Evolutionary conservation across 2,113 vertebrate species (phyloP).

Genomic region (Nesospiza acunhae): DNA sequence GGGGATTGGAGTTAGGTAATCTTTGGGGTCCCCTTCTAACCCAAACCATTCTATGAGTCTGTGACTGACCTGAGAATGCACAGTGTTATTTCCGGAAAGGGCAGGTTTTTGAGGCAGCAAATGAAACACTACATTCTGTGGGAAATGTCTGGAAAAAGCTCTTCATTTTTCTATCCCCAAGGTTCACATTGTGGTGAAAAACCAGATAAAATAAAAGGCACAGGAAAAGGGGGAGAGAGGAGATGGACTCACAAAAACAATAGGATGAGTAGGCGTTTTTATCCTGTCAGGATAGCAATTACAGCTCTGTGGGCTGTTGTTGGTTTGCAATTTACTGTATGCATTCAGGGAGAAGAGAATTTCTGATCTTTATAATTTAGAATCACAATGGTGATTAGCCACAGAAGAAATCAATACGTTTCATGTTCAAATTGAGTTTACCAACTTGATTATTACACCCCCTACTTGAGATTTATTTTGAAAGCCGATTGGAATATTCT

Average conservation of each 20-base stretch:
- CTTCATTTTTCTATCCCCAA: background rate
- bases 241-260: conserved; percentile 22
- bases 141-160: background rate
- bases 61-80: background rate
- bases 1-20: background rate
- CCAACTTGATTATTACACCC: conserved; percentile 67
- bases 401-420: conserved; percentile 62
- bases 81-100: background rate
- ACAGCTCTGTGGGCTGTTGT: conserved; percentile 28
- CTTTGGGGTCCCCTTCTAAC: background rate
- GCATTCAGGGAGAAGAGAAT: conserved; percentile 49
- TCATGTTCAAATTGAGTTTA: conserved; percentile 64
- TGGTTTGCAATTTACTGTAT: conserved; percentile 55
- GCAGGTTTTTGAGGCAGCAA: background rate
- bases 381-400: conserved; percentile 58
- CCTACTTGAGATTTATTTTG: conserved; percentile 60
- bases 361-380: conserved; percentile 66
- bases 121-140: background rate
- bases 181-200: background rate
- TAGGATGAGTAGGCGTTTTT: conserved; percentile 4
- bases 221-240: background rate
- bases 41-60: background rate
- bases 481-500: conserved; percentile 52
- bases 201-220: background rate
- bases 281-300: conserved; percentile 40